phyloP scores from a whole-genome alignment of 2,797 vertebrate species.

The Fistularia commersonii region DNA sequence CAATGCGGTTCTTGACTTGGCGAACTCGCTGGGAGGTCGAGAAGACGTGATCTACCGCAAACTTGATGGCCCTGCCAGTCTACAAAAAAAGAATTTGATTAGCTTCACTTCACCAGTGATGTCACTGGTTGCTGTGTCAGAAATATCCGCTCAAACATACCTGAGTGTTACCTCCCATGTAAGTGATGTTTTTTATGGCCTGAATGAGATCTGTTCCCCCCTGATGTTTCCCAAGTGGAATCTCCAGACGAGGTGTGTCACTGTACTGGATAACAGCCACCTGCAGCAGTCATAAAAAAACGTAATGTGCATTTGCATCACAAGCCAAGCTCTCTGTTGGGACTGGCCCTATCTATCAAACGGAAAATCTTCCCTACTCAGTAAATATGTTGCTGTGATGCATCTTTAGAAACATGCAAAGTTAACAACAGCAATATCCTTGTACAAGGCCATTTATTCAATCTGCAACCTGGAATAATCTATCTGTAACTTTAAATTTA shows the following conservation, averaged over 20 bases:
- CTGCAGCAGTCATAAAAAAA: conserved; percentile 18
- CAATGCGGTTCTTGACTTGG: conserved; percentile 76
- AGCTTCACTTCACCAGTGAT: background rate
- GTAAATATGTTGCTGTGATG: too few species aligned
- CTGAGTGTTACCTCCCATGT: conserved; percentile 81
- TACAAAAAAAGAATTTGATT: conserved; percentile 29
- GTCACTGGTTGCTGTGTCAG: background rate
- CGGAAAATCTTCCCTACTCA: too few species aligned
- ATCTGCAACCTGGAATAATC: too few species aligned
- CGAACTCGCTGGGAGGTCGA: conserved; percentile 57
- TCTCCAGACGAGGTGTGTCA: conserved; percentile 78
- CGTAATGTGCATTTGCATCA: background rate
- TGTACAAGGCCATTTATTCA: too few species aligned
- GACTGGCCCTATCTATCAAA: background rate
- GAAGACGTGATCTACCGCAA: conserved; percentile 78
- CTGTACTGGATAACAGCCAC: conserved; percentile 82
- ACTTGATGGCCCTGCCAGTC: conserved; percentile 80
- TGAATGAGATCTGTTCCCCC: conserved; percentile 61
- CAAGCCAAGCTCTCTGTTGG: background rate
- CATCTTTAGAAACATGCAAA: too few species aligned
- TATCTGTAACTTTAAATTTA: too few species aligned
- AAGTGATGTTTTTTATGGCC: conserved; percentile 68
- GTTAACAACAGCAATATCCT: too few species aligned
- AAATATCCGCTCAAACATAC: conserved; percentile 11
- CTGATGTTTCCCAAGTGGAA: conserved; percentile 71